Base-by-base conservation (phyloP, 2,797 vertebrate species). In the Enteromius afrohamiltoni region DNA sequence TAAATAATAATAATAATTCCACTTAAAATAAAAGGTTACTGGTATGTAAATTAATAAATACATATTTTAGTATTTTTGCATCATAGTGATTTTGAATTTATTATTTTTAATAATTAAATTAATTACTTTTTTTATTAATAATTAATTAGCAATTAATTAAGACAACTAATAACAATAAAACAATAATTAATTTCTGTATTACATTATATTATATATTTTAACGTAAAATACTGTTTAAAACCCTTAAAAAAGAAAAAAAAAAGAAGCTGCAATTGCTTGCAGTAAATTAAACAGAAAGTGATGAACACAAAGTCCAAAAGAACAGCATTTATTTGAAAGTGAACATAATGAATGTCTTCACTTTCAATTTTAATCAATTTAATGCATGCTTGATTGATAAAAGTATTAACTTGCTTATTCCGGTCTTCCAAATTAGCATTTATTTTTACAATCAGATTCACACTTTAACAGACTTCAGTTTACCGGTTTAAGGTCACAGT, bases 401-500 rank as follows among this genome's bases (percentile, higher is more conserved):
- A 62, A 16, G 23, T 29, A 6, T 62, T 64, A 2, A 17, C 19
- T 51, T 62, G 29, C 14, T 14, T 29, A n/a, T 6, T 5, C n/a
- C 10, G 23, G 10, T 13, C 40, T n/a, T 68, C 11, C 13, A 3
- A n/a, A n/a, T 70, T 70, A 23, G 40, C 6, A 14, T 45, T 45
- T 45, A 0, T 7, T 69, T 69, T 69, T 42, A 9, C 40, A 42
- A 42, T 3, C 16, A 31, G 26, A 49, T 49, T 51, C 26, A 73
- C 26, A 34, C 13, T 51, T 31, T 34, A 31, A 31, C 47, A 74
- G 42, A 47, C 11, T 14, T 71, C 82, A 26, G 71, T 58, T 91
- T 95, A 99, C 97, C 85, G 97, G 97, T 90, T 98, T 98, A 86
- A 98, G 96, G 90, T 98, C 97, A 79, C 97, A 98, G 93, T 98